Base-by-base conservation (phyloP, 30 jellyfish, hydroid and myxozoan genomes). In the Cassiopea andromeda region DNA sequence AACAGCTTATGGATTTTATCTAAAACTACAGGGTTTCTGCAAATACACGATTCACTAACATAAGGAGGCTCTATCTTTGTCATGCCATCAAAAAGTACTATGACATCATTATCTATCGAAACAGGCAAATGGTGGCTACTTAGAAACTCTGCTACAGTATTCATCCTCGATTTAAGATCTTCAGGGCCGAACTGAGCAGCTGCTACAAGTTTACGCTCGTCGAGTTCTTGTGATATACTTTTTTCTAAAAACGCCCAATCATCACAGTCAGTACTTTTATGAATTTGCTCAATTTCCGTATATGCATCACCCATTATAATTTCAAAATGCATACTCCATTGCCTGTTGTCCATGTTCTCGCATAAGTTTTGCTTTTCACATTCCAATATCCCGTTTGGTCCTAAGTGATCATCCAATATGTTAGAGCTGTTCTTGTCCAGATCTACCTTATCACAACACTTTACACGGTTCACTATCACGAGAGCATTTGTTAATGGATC, bases 11-110 rank as follows among this genome's bases (percentile, higher is more conserved):
- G 84, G 2, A 85, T 60, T 57, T 85, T 85, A 45, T 77, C 93
- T 48, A 85, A 60, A 27, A 85, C 93, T n/a, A 85, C 64, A 47
- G 93, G 75, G 46, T 85, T 85, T 38, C 93, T 75, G 74, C 93
- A 50, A 46, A 15, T 7, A 73, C 93, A 85, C 4, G 87, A 73
- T 12, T 15, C 15, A n/a, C 1, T 58, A 46, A 45, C 14, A 54
- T 85, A 85, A 13, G 93, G 93, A 50, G 93, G 93, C 69, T 73
- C 93, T 48, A 85, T 73, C 86, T 57, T 85, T n/a, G 81, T 87
- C 44, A 85, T 43, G 60, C 93, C 93, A 27, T 76, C 93, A 50
- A 85, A 73, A 13, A 85, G 78, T 44, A n/a, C 71, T n/a, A 85
- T 60, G 9, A 78, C 7, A 15, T 43, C 66, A 9, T 67, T 75